Evolutionary conservation across 2,113 vertebrate genomes (phyloP).

Genomic region (Mus musculus): DNA sequence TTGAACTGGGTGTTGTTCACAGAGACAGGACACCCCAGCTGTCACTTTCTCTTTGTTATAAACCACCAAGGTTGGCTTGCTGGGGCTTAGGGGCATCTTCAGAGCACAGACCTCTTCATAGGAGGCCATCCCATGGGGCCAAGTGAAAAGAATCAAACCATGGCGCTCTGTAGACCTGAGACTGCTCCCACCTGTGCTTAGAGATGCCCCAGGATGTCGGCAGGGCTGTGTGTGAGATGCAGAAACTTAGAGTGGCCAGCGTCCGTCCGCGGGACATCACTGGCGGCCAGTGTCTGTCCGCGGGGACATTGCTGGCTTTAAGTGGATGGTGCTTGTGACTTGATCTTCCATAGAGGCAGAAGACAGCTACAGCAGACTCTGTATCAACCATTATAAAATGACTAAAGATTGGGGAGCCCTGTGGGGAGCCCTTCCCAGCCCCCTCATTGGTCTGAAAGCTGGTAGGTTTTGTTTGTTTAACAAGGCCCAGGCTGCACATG

Average conservation of each 20-base stretch:
- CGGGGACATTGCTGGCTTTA: neutral
- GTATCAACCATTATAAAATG: neutral
- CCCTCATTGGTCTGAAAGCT: neutral
- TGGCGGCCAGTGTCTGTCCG: rapidly evolving
- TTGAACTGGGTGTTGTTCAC: rapidly evolving
- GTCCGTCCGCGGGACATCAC: neutral
- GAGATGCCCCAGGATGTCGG: too few species aligned
- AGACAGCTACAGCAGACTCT: neutral
- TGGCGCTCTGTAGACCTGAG: too few species aligned
- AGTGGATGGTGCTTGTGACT: neutral
- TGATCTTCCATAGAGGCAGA: neutral
- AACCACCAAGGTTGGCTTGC: neutral
- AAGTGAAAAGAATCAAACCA: neutral
- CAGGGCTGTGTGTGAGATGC: neutral
- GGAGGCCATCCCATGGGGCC: neutral
- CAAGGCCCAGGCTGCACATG: too few species aligned
- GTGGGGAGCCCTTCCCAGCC: neutral
- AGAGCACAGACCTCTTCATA: neutral
- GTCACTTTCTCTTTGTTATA: neutral
- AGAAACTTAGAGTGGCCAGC: rapidly evolving
- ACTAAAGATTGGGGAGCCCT: neutral
- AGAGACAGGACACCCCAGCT: neutral
- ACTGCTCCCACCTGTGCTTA: rapidly evolving
- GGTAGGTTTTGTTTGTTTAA: neutral
- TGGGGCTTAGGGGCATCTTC: neutral